Percentiles rank a stretch among this genome's conserved stretches.
Evolutionary conservation across 2,113 vertebrate species (phyloP).

Genomic region (Mormoops blainvillei): DNA sequence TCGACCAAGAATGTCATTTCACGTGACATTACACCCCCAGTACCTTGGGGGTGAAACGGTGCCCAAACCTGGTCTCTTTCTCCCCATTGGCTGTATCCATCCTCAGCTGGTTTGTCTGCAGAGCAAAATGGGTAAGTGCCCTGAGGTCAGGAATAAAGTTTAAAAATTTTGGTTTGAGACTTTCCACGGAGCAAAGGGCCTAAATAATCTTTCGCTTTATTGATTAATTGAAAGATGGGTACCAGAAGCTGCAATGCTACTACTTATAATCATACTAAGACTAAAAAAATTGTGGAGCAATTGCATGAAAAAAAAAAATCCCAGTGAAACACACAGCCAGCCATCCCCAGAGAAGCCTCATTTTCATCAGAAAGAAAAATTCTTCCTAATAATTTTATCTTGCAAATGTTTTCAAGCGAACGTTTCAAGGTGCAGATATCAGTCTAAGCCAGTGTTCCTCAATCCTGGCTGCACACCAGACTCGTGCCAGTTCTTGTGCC

Average conservation of each 20-base stretch:
- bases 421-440: background rate
- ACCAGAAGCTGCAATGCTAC: background rate
- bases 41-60: background rate
- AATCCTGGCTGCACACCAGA: accelerated
- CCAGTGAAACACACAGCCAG: background rate
- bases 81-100: background rate
- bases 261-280: background rate
- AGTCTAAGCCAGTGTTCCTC: background rate
- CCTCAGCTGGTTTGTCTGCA: background rate
- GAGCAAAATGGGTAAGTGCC: background rate
- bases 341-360: background rate
- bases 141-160: background rate
- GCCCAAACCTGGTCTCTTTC: background rate
- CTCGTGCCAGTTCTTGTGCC: no score
- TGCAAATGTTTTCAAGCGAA: background rate
- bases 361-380: background rate
- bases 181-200: background rate
- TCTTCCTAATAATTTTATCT: background rate
- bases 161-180: background rate
- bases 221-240: background rate
- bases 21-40: no score
- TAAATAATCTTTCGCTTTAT: background rate
- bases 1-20: no score
- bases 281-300: background rate
- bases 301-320: background rate